phyloP scores from a whole-genome alignment of 2,888 invertebrate species.

The Shargacucullia verbasci region DNA sequence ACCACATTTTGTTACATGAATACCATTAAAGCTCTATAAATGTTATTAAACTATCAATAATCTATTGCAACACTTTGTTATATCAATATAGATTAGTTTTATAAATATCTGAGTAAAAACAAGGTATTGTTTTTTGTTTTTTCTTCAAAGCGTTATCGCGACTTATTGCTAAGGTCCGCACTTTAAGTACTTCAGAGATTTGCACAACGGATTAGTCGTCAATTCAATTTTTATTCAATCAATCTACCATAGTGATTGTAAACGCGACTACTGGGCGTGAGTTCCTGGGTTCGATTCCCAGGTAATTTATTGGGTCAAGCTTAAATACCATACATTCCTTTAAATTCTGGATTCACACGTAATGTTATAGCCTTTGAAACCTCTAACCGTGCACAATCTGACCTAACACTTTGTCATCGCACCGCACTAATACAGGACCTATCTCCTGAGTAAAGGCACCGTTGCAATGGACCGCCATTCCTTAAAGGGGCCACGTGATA shows the following conservation, averaged over 20 bases:
- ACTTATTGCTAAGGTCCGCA: neutral
- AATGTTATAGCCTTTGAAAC: no score
- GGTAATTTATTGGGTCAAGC: no score
- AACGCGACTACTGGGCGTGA: no score
- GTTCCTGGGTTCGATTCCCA: no score
- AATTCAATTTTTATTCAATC: no score
- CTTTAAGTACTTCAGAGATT: neutral
- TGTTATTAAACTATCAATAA: no score
- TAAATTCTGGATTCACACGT: no score
- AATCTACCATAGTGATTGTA: no score
- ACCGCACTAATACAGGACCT: slow-evolving; percentile 11
- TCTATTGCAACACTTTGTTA: neutral
- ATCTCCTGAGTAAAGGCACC: slow-evolving; percentile 59
- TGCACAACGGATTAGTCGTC: no score
- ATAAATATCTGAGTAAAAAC: neutral
- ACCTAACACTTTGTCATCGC: slow-evolving; percentile 14
- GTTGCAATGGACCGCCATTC: slow-evolving; percentile 63
- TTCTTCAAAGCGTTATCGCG: no score
- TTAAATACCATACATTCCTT: no score
- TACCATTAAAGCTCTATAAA: no score
- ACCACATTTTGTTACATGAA: neutral
- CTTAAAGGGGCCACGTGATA: slow-evolving; percentile 76
- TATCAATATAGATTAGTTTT: neutral
- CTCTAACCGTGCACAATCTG: neutral
- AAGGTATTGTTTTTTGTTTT: neutral